Conservation (phyloP, 2,797 vertebrate species). For the Hydrocynus forskahlii region DNA sequence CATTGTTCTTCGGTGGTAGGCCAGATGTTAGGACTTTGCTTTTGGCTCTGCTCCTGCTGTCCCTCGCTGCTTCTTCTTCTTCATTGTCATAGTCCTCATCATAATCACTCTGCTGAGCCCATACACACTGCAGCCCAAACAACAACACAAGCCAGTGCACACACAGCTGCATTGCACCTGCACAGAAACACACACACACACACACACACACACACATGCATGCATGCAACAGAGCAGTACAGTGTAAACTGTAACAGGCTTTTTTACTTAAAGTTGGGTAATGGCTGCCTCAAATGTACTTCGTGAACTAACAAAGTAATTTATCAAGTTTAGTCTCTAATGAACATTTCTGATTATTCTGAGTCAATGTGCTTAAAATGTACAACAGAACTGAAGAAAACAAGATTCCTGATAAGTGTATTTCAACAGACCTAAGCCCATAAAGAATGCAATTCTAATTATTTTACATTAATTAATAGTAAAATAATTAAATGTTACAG, state of each 20-base stretch:
- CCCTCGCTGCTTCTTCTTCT: conserved; percentile 64
- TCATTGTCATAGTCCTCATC: conserved; percentile 72
- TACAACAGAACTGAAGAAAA: too few relatives aligned
- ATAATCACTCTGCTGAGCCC: conserved; percentile 69
- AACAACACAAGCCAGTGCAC: conserved; percentile 80
- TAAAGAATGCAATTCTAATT: too few relatives aligned
- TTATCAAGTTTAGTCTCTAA: too few relatives aligned
- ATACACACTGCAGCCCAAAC: conserved; percentile 74
- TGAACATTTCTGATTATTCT: too few relatives aligned
- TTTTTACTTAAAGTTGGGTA: too few relatives aligned
- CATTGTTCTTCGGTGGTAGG: conserved; percentile 71
- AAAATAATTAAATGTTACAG: background rate
- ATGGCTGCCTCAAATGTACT: too few relatives aligned
- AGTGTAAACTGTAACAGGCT: too few relatives aligned
- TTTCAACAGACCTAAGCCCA: background rate
- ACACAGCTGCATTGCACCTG: conserved; percentile 67
- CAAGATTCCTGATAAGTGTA: background rate
- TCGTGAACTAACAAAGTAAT: too few relatives aligned
- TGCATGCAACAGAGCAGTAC: background rate
- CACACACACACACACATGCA: background rate
- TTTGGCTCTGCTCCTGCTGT: conserved; percentile 66
- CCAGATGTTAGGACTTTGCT: conserved; percentile 72
- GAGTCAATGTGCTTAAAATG: too few relatives aligned
- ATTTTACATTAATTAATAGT: background rate
- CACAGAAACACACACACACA: conserved; percentile 17